A percentile compares a stretch with the other conserved stretches of the same genome.
Conservation (phyloP, 2,888 invertebrate genomes). For the Heliconius charithonia region DNA sequence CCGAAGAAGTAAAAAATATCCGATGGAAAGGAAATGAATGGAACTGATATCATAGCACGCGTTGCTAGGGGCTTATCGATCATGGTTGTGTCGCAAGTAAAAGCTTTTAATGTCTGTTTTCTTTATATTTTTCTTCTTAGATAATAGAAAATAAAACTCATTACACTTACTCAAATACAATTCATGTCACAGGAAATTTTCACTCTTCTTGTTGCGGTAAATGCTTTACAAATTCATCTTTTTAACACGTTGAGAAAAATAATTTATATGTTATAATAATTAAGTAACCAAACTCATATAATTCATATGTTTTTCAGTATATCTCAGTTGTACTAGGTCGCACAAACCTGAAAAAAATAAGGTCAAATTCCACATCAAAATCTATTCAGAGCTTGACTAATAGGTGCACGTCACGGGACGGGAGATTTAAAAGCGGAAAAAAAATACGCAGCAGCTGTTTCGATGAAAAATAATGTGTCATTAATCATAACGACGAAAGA, state of each 20-base stretch:
- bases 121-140: not conserved
- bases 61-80: conserved; percentile 50
- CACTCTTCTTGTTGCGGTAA: not conserved
- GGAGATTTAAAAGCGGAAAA: conserved; percentile 64
- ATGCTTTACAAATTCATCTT: not conserved
- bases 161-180: not conserved
- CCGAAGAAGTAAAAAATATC: conserved; percentile 67
- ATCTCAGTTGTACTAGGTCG: not conserved
- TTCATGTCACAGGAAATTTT: not conserved
- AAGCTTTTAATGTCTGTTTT: conserved; percentile 15
- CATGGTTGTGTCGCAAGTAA: conserved; percentile 57
- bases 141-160: not conserved
- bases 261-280: not conserved
- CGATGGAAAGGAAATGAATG: conserved; percentile 68
- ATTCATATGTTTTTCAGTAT: not conserved
- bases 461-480: conserved; percentile 80
- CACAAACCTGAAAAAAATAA: conserved; percentile 35
- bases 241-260: not conserved
- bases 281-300: not conserved
- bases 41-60: conserved; percentile 57
- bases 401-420: conserved; percentile 74
- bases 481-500: conserved; percentile 79
- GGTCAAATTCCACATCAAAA: conserved; percentile 58
- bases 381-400: conserved; percentile 75
- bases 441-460: conserved; percentile 79